Conservation (phyloP, 2,113 vertebrate species). For the Neolamprologus variostigma region DNA sequence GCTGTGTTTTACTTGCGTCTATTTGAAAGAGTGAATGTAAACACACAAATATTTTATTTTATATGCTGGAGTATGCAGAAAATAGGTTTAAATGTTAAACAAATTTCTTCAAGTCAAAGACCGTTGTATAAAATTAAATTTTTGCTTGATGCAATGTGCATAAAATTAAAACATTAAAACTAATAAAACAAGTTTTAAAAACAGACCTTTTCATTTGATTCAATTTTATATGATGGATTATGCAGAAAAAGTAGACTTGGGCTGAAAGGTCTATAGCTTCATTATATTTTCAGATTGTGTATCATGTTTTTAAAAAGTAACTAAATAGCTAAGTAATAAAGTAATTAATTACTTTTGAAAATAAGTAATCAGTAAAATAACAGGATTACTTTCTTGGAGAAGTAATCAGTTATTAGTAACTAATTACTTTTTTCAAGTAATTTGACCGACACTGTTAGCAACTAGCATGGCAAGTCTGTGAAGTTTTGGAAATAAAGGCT, state of each 20-base stretch:
- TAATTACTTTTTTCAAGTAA: background rate
- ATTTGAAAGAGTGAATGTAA: background rate
- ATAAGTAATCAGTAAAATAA: background rate
- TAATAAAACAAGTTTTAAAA: background rate
- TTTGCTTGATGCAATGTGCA: background rate
- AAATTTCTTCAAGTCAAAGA: background rate
- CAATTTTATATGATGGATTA: background rate
- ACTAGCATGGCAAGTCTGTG: too few relatives aligned
- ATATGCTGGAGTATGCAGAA: background rate
- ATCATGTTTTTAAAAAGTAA: background rate
- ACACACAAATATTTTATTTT: background rate
- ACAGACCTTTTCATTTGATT: background rate
- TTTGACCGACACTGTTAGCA: background rate
- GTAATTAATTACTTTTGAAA: background rate
- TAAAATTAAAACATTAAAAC: background rate
- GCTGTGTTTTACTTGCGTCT: background rate
- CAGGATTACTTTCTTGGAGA: background rate
- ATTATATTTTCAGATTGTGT: background rate
- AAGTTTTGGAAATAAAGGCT: background rate
- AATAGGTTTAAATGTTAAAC: background rate
- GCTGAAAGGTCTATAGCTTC: background rate
- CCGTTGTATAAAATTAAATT: rapidly evolving
- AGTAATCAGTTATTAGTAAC: background rate
- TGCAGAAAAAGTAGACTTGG: background rate
- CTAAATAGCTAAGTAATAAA: background rate